Conservation (phyloP, 2,113 vertebrate species). For the Corythaixoides concolor region DNA sequence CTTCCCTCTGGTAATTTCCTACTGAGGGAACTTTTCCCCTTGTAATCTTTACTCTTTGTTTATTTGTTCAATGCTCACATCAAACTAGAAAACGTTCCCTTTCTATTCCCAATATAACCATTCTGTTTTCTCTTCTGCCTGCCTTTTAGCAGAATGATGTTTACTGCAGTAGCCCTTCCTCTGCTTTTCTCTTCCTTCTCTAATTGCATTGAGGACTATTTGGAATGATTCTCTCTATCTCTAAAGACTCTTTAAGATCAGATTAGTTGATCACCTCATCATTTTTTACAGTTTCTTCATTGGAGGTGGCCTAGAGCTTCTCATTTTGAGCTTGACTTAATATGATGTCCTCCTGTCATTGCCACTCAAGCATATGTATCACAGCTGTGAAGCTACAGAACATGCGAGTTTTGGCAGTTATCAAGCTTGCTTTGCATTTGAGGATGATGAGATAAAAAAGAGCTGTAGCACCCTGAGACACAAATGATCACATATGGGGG, state of each 20-base stretch:
- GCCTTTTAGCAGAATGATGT: background rate
- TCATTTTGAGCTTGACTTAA: constrained; percentile 27
- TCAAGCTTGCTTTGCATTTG: background rate
- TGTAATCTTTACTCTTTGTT: background rate
- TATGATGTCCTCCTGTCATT: constrained; percentile 29
- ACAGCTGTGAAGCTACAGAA: constrained; percentile 38
- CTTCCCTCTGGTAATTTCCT: background rate
- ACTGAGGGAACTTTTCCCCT: background rate
- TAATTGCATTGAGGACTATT: background rate
- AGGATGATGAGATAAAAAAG: constrained; percentile 32
- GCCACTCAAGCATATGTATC: constrained; percentile 27
- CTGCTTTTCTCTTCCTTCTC: background rate
- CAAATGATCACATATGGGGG: background rate
- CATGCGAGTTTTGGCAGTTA: background rate
- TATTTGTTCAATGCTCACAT: background rate
- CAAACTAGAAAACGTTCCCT: background rate
- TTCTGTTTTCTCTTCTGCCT: background rate
- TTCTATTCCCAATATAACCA: background rate
- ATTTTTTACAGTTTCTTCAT: background rate
- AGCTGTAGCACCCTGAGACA: background rate
- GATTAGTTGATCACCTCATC: background rate
- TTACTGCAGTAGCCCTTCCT: background rate
- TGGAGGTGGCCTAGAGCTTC: background rate
- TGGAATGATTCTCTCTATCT: background rate
- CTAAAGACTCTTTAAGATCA: constrained; percentile 19